These are phyloP conservation scores for Drosophila subsilvestris DNA, from an alignment of 2,888 invertebrate species.

Conservation along the genomic window DNA sequence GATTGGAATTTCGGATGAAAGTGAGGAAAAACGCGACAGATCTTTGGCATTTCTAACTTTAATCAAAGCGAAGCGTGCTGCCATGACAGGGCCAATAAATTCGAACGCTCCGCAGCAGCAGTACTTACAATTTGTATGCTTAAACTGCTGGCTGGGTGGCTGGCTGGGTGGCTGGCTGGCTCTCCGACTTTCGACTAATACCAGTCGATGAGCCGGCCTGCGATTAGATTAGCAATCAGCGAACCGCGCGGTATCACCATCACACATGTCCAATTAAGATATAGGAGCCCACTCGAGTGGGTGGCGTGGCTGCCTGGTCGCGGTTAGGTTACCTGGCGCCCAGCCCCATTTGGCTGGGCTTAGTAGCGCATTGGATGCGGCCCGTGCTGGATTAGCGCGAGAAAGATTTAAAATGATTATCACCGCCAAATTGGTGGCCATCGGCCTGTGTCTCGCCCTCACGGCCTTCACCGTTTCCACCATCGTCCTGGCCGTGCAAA, in stretches of 20 bases:
- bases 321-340: slow-evolving; percentile 36
- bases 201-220: slow-evolving; percentile 10
- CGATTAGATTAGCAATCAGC: slow-evolving; percentile 72
- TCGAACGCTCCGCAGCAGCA: slow-evolving; percentile 26
- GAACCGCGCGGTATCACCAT: slow-evolving; percentile 27
- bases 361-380: slow-evolving; percentile 62
- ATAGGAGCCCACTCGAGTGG: slow-evolving; percentile 41
- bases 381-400: slow-evolving; percentile 45
- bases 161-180: no score
- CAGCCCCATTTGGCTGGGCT: slow-evolving; percentile 22
- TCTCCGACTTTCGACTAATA: slow-evolving; percentile 11
- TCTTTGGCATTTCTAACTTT: slow-evolving; percentile 59
- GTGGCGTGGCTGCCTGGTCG: not conserved
- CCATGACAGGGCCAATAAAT: slow-evolving; percentile 52
- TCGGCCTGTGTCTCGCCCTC: slow-evolving; percentile 75
- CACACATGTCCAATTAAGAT: slow-evolving; percentile 58
- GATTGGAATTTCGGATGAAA: slow-evolving; percentile 45
- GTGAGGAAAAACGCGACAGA: slow-evolving; percentile 67
- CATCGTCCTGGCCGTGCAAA: slow-evolving; percentile 85
- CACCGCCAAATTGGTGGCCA: slow-evolving; percentile 76
- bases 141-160: no score
- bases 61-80: slow-evolving; percentile 46
- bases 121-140: slow-evolving; percentile 18
- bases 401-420: slow-evolving; percentile 69
- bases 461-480: slow-evolving; percentile 85